Conservation (phyloP, 2,797 vertebrate genomes). For the Chromobotia macracanthus region DNA sequence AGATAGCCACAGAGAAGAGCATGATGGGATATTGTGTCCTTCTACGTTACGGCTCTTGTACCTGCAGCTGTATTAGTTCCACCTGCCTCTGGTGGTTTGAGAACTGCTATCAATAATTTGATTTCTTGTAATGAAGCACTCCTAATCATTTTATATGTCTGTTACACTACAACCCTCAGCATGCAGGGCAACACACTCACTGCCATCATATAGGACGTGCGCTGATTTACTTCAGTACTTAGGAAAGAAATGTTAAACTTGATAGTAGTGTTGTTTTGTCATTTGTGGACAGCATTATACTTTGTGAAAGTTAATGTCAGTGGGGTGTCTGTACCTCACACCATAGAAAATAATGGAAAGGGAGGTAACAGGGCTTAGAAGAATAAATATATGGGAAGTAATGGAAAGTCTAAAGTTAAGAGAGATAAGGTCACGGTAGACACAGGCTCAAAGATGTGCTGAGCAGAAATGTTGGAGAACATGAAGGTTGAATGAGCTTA, state of each 20-base stretch:
- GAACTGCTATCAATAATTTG: constrained; percentile 33
- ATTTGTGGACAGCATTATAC: constrained; percentile 22
- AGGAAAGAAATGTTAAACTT: constrained; percentile 46
- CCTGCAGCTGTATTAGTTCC: constrained; percentile 23
- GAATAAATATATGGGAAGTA: neutral
- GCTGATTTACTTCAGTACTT: constrained; percentile 44
- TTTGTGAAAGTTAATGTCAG: constrained; percentile 29
- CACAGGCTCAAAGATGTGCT: constrained; percentile 2
- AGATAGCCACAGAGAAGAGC: constrained; percentile 52
- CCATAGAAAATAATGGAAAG: neutral
- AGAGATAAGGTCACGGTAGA: neutral
- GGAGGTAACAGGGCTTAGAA: neutral
- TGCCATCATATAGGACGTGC: constrained; percentile 5
- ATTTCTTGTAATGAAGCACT: constrained; percentile 45
- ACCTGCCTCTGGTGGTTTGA: constrained; percentile 1
- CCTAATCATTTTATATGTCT: constrained; percentile 32
- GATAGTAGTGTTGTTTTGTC: neutral
- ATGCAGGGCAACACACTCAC: constrained; percentile 42
- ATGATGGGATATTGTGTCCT: constrained; percentile 14
- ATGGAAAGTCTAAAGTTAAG: neutral
- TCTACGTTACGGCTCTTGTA: neutral
- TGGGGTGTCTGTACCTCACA: constrained; percentile 35
- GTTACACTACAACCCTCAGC: constrained; percentile 36
- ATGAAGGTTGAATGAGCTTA: constrained; percentile 4
- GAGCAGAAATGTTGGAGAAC: neutral